phyloP scores from a whole-genome alignment of 2,113 vertebrate species.

The Perca fluviatilis region DNA sequence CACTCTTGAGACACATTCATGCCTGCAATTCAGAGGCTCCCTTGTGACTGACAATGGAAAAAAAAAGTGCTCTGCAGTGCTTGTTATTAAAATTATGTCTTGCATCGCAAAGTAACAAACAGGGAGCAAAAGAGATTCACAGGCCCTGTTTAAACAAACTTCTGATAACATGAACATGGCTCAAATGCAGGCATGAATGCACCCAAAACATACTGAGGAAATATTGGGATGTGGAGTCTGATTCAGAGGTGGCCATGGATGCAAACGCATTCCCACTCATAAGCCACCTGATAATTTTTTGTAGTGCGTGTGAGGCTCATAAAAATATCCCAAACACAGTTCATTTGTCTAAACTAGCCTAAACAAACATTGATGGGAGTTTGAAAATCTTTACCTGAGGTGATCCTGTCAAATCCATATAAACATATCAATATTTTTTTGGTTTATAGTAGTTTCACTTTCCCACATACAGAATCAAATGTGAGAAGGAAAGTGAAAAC shows the following conservation, averaged over 20 bases:
- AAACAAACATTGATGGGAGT: neutral
- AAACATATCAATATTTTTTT: neutral
- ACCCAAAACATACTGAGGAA: neutral
- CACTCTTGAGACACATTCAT: constrained; percentile 17
- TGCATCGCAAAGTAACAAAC: neutral
- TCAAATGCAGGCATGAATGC: neutral
- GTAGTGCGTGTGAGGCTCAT: neutral
- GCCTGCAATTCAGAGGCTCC: neutral
- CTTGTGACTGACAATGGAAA: neutral
- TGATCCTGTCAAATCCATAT: neutral
- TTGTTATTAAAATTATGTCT: constrained; percentile 1
- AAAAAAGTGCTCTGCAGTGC: neutral
- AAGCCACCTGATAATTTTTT: neutral
- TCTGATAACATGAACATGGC: neutral
- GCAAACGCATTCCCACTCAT: neutral
- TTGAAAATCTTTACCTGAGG: neutral
- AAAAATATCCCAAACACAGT: neutral
- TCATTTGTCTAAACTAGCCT: neutral
- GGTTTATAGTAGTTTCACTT: constrained; percentile 10
- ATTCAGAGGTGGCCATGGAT: neutral
- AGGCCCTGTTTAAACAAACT: neutral
- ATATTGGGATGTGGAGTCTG: neutral
- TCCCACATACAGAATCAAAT: neutral
- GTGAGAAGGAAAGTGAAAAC: neutral
- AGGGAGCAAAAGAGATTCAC: neutral